Percentiles rank a stretch among this genome's conserved stretches.
These are phyloP conservation scores for Latrodectus elegans DNA, from an alignment of 2,888 invertebrate genomes.

Conservation along the genomic window DNA sequence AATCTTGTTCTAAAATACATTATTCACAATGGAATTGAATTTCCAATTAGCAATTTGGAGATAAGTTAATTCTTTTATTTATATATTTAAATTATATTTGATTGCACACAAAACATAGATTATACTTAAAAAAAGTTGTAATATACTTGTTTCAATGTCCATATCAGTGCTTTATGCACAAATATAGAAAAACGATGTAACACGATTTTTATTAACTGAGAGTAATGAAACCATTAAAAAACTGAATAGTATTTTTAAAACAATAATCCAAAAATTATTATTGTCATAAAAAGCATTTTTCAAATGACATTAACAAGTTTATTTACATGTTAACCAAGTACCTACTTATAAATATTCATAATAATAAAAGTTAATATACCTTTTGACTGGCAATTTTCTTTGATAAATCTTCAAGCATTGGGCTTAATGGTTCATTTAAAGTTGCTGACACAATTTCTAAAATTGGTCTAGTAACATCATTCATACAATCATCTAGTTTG, in stretches of 20 bases:
- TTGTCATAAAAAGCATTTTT: no score
- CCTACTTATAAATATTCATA: not conserved
- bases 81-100: no score
- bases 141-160: no score
- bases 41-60: no score
- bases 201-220: not conserved
- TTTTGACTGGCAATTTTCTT: constrained; percentile 30
- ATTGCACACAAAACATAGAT: no score
- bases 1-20: no score
- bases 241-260: not conserved
- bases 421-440: constrained; percentile 58
- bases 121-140: no score
- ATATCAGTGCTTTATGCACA: no score
- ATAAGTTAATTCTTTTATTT: no score
- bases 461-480: constrained; percentile 70
- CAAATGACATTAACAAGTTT: not conserved
- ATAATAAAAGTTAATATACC: constrained; percentile 23
- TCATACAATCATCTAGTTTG: constrained; percentile 70
- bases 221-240: not conserved
- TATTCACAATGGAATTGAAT: no score
- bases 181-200: no score
- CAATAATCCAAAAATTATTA: not conserved
- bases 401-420: constrained; percentile 2
- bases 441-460: constrained; percentile 71
- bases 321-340: not conserved